Conservation (phyloP, 2,888 invertebrate genomes). For the Eupithecia abbreviata region DNA sequence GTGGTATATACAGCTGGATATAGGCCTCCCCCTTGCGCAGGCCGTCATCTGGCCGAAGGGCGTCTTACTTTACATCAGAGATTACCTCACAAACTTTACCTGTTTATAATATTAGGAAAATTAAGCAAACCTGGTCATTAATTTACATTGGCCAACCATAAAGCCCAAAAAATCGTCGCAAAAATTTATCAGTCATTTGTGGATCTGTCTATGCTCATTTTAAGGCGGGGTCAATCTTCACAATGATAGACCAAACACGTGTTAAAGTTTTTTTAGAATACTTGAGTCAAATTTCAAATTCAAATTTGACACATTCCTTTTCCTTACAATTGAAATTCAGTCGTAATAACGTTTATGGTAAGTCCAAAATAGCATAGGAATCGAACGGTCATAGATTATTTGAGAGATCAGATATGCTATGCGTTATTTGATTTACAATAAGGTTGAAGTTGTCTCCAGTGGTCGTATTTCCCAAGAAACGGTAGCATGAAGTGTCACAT, state of each 20-base stretch:
- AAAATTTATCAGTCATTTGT: background rate
- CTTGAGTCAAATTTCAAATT: slow-evolving; percentile 59
- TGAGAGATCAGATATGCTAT: slow-evolving; percentile 18
- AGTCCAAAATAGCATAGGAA: slow-evolving; percentile 22
- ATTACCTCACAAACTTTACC: no score
- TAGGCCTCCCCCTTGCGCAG: no score
- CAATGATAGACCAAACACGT: slow-evolving; percentile 50
- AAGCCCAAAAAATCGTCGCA: background rate
- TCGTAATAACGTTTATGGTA: slow-evolving; percentile 45
- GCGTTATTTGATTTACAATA: slow-evolving; percentile 30
- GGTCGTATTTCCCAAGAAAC: slow-evolving; percentile 44
- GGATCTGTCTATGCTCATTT: background rate
- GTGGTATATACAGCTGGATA: no score
- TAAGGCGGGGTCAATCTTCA: slow-evolving; percentile 17
- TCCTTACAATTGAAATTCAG: slow-evolving; percentile 40
- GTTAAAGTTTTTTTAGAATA: slow-evolving; percentile 55
- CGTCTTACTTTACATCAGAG: no score
- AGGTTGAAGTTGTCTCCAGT: slow-evolving; percentile 15
- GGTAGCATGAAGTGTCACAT: slow-evolving; percentile 66
- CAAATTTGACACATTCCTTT: slow-evolving; percentile 63
- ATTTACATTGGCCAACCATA: background rate
- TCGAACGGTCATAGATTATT: slow-evolving; percentile 16
- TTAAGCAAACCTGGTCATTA: background rate
- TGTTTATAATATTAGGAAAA: background rate
- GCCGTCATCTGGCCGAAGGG: no score